Evolutionary conservation across 2,888 invertebrate species (phyloP).

Genomic region (Dicyrtomina minuta): DNA sequence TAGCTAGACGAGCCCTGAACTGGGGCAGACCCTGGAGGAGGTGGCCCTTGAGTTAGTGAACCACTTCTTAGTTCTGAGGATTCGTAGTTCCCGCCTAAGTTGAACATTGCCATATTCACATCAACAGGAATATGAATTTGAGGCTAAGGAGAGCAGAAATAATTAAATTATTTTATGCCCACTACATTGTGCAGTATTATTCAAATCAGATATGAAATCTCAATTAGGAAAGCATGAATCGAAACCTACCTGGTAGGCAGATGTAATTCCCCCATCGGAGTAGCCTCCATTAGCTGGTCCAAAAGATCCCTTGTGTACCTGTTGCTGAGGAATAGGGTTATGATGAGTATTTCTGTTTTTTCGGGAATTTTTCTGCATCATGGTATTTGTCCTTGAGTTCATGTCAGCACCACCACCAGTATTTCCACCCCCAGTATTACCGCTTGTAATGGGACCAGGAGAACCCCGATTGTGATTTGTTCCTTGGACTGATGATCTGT

Average conservation of each 20-base stretch:
- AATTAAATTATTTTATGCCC: not conserved
- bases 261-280: constrained; percentile 41
- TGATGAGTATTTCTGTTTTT: constrained; percentile 35
- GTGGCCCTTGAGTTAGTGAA: constrained; percentile 43
- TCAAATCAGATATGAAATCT: not conserved
- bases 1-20: constrained; percentile 45
- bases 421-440: constrained; percentile 37
- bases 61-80: constrained; percentile 45
- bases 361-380: too few relatives aligned
- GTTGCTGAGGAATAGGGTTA: constrained; percentile 41
- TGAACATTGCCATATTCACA: too few relatives aligned
- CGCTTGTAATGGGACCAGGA: too few relatives aligned
- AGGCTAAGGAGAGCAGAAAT: constrained; percentile 15
- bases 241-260: constrained; percentile 41
- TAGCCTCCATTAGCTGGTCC: too few relatives aligned
- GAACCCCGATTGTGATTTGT: constrained; percentile 43
- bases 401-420: constrained; percentile 37
- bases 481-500: too few relatives aligned
- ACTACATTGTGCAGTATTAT: not conserved
- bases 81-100: too few relatives aligned
- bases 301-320: too few relatives aligned
- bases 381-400: too few relatives aligned
- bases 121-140: too few relatives aligned
- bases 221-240: not conserved
- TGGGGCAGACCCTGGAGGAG: constrained; percentile 49